phyloP scores from a whole-genome alignment of 2,113 vertebrate species.

The Nothobranchius kuhntae region DNA sequence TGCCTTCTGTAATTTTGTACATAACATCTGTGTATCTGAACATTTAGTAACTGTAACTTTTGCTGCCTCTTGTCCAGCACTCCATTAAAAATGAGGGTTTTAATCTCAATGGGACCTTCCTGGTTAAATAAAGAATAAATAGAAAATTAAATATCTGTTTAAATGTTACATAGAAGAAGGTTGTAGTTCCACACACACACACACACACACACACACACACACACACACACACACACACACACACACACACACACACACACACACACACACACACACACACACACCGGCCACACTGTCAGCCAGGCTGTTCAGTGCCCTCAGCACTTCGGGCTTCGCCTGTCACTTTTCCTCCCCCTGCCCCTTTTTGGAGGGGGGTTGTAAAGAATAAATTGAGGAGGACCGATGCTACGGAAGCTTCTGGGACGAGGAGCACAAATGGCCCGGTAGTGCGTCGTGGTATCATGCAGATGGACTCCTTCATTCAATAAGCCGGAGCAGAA shows the following conservation, averaged over 20 bases:
- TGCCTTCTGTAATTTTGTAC: no score
- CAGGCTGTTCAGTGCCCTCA: slow-evolving; percentile 71
- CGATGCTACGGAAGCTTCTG: slow-evolving; percentile 67
- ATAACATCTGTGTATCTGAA: no score
- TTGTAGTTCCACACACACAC: slow-evolving; percentile 23
- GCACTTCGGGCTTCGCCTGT: slow-evolving; percentile 66
- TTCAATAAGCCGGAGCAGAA: slow-evolving; percentile 75
- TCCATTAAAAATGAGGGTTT: no score
- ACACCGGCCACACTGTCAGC: slow-evolving; percentile 52
- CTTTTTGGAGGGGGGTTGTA: slow-evolving; percentile 72
- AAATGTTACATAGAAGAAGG: no score
- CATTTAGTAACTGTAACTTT: no score
- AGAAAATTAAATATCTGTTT: no score
- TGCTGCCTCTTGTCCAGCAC: no score
- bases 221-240: slow-evolving; percentile 39
- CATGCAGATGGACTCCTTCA: slow-evolving; percentile 74
- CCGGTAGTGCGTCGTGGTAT: slow-evolving; percentile 53
- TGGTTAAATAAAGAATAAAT: no score
- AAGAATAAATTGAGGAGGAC: slow-evolving; percentile 86
- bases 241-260: slow-evolving; percentile 42
- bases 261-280: slow-evolving; percentile 39
- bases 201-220: slow-evolving; percentile 38
- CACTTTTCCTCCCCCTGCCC: slow-evolving; percentile 57
- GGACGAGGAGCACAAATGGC: slow-evolving; percentile 69
- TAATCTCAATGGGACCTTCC: no score